A percentile compares a stretch with the other conserved stretches of the same genome.
Conservation (phyloP, 92 coral and sea anemone genomes). For the Pocillopora meandrina region DNA sequence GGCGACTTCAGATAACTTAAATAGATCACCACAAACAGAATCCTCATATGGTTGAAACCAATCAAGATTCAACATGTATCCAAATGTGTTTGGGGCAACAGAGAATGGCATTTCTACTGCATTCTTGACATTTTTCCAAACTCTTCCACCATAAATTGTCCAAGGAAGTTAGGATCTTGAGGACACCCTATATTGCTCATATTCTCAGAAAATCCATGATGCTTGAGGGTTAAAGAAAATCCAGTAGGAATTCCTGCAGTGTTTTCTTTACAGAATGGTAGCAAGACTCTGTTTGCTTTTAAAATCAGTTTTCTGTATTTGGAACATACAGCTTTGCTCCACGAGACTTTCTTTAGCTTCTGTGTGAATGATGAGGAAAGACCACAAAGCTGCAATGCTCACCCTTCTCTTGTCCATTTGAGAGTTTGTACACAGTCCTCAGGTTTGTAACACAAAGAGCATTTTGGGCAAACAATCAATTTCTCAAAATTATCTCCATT, state of each 20-base stretch:
- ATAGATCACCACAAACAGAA: slow-evolving; percentile 8
- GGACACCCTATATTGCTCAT: slow-evolving; percentile 26
- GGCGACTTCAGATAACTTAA: slow-evolving; percentile 42
- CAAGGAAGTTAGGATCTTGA: slow-evolving; percentile 17
- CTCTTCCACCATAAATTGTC: slow-evolving; percentile 60
- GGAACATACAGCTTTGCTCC: slow-evolving; percentile 9
- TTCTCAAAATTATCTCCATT: slow-evolving; percentile 37
- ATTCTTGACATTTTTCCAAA: slow-evolving; percentile 47
- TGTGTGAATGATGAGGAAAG: slow-evolving; percentile 28
- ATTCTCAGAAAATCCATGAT: slow-evolving; percentile 40
- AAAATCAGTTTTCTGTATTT: slow-evolving; percentile 16
- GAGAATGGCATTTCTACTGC: slow-evolving; percentile 27
- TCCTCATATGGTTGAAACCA: slow-evolving; percentile 53
- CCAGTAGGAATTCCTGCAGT: neutral
- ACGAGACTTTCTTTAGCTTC: slow-evolving; percentile 15
- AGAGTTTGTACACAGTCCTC: slow-evolving; percentile 20
- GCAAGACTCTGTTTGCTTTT: slow-evolving; percentile 49
- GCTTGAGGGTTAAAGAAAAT: neutral
- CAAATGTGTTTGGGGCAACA: slow-evolving; percentile 15
- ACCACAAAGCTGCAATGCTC: slow-evolving; percentile 25
- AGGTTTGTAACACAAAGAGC: slow-evolving; percentile 23
- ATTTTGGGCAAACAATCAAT: slow-evolving; percentile 43
- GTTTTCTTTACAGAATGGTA: slow-evolving; percentile 29
- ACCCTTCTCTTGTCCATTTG: slow-evolving; percentile 22
- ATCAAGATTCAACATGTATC: slow-evolving; percentile 47